phyloP scores from a whole-genome alignment of 2,113 vertebrate species.

The Dunckerocampus dactyliophorus region DNA sequence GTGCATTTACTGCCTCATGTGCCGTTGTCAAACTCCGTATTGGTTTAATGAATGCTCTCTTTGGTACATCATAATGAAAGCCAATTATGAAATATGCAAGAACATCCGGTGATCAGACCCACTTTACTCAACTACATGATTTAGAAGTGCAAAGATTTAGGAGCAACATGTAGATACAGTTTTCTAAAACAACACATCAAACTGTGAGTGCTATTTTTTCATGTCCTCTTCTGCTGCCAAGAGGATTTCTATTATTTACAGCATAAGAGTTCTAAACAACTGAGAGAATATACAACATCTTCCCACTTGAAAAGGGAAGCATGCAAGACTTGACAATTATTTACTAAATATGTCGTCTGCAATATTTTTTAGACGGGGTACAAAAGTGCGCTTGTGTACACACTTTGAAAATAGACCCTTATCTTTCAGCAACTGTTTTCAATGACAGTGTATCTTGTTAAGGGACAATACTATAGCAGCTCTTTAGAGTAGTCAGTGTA shows the following conservation, averaged over 20 bases:
- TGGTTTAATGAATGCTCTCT: not conserved
- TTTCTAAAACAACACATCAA: conserved; percentile 2
- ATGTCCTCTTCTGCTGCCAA: conserved; percentile 21
- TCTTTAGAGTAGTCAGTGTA: no score
- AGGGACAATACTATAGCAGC: no score
- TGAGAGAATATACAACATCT: conserved; percentile 15
- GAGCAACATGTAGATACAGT: not conserved
- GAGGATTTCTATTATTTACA: conserved; percentile 29
- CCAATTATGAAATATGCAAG: not conserved
- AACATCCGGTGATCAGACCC: not conserved
- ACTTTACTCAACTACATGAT: not conserved
- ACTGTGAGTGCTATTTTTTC: not conserved
- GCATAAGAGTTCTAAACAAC: conserved; percentile 19
- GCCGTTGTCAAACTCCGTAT: not conserved
- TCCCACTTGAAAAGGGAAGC: conserved; percentile 21
- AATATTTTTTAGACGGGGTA: not conserved
- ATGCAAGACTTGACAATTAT: conserved; percentile 21
- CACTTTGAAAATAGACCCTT: not conserved
- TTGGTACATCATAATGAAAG: not conserved
- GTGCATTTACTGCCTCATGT: no score
- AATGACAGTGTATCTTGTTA: no score
- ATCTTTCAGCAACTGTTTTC: no score
- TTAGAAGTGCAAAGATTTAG: not conserved
- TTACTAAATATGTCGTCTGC: conserved; percentile 6
- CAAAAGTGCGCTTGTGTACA: not conserved